Evolutionary conservation across 2,888 invertebrate species (phyloP), one percentile per base, ranked within the genome.

Genomic region (Lasioglossum calceatum): DNA sequence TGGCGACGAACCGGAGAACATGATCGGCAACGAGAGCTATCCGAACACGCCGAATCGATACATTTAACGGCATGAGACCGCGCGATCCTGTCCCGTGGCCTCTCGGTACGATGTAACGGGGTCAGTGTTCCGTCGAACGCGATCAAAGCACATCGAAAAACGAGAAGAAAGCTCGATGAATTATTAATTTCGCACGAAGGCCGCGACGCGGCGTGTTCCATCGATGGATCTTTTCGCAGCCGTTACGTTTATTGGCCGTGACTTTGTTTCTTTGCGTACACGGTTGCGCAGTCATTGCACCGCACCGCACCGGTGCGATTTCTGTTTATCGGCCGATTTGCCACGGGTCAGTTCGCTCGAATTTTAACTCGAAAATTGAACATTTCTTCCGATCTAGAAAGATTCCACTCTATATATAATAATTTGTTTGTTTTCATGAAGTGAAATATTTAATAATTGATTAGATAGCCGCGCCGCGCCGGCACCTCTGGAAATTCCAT

Each of bases 1-100:
- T 23, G 19, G 10, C 32, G 70, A 47, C 39, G 73, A 74, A 1
- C 44, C 39, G 23, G 75, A 74, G 54, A 67, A 64, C 64, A 47
- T 39, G 82, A 39, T 19, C 39, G 14, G 32, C 74, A 23, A 71
- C 84, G 71, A 44, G 39, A 44, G 39, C 67, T 23, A 58, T 67
- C 44, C 67, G 47, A 71, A n/a, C 74, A 50, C 16, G 44, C 64
- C 61, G 72, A 75, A 84, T 85, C 77, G 78, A 78, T 58, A 78
- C 73, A 50, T 50, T 78, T 84, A 47, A 58, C 77, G 42, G 54
- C 44, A 84, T 23, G 58, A 42, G 83, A 70, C 44, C 23, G 61
- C 50, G n/a, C 64, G 82, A 73, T 74, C 42, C 54, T 54, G 54
- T 54, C 42, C 81, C 36, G 23, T 81, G 67, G 72, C 23, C 71